Conservation (phyloP, 2,113 vertebrate species). For the Ceyx margarethae region DNA sequence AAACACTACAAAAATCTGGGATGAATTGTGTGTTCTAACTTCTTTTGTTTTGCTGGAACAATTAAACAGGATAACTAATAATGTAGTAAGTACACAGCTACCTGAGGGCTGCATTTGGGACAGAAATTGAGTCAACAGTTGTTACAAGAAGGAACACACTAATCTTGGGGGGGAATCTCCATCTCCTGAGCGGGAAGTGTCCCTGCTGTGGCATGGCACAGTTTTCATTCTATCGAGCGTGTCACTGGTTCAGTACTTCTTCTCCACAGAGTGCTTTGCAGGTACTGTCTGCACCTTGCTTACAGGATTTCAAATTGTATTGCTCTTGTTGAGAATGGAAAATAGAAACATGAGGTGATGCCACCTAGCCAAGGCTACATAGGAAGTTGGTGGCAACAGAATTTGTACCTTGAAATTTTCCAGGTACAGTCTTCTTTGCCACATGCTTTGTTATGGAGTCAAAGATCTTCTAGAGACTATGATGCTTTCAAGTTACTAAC, state of each 20-base stretch:
- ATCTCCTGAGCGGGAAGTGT: background rate
- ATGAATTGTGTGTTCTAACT: rapidly evolving
- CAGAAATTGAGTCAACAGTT: background rate
- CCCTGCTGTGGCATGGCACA: background rate
- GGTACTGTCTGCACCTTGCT: rapidly evolving
- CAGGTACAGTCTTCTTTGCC: background rate
- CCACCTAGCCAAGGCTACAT: background rate
- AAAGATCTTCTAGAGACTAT: background rate
- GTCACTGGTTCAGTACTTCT: background rate
- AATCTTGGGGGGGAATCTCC: background rate
- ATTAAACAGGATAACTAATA: background rate
- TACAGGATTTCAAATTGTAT: rapidly evolving
- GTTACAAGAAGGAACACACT: background rate
- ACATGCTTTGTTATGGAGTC: background rate
- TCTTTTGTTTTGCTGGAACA: background rate
- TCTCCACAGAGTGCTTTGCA: background rate
- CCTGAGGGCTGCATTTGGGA: background rate
- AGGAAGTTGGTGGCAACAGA: background rate
- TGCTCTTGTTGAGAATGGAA: background rate
- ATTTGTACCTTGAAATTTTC: background rate
- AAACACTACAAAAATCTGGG: background rate
- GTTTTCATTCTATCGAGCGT: background rate
- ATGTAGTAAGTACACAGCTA: rapidly evolving
- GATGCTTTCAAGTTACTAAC: background rate
- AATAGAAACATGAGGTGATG: background rate